Evolutionary conservation across 2,113 vertebrate species (phyloP).

Genomic region (Malaclemys terrapin): DNA sequence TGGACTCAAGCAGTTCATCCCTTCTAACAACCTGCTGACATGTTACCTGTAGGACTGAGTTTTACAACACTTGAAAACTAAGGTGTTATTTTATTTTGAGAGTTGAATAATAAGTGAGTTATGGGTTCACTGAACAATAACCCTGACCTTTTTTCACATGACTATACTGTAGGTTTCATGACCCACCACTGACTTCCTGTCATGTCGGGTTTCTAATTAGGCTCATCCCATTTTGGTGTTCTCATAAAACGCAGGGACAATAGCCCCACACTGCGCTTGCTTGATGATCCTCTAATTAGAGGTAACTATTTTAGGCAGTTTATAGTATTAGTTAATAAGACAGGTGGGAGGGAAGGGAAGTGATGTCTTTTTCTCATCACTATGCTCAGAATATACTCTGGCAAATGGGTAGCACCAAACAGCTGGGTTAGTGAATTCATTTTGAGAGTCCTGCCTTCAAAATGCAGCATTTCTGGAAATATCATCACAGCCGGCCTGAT

Average conservation of each 20-base stretch:
- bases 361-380: not conserved
- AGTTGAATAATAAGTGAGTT: not conserved
- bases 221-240: not conserved
- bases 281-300: not conserved
- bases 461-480: not conserved
- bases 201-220: not conserved
- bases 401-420: not conserved
- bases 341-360: not conserved
- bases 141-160: not conserved
- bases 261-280: not conserved
- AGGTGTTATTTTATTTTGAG: not conserved
- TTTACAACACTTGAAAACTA: not conserved
- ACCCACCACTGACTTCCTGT: not conserved
- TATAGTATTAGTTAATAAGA: not conserved
- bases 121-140: slow-evolving; percentile 15
- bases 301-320: not conserved
- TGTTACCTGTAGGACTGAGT: slow-evolving; percentile 7
- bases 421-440: not conserved
- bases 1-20: not conserved
- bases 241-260: not conserved
- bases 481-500: not conserved
- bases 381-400: not conserved
- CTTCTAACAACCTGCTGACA: not conserved
- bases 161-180: not conserved
- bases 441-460: fast-evolving